phyloP scores from a whole-genome alignment of 2,797 vertebrate genomes.

The Caiman crocodilus region DNA sequence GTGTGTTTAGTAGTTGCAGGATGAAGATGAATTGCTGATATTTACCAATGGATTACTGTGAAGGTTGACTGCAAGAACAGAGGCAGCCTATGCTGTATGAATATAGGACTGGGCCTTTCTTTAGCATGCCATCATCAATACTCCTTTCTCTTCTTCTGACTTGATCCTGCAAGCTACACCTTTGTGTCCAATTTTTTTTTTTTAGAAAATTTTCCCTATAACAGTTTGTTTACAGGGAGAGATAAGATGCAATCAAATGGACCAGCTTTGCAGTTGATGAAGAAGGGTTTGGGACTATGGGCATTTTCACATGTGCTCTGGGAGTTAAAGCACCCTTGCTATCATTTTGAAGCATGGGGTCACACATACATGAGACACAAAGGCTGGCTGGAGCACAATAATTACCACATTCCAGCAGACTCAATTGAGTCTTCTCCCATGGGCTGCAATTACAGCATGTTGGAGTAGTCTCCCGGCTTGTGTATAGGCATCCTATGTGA shows the following conservation, averaged over 20 bases:
- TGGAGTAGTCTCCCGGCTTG: too few species aligned
- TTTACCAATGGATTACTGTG: background rate
- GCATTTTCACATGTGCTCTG: too few species aligned
- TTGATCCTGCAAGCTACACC: background rate
- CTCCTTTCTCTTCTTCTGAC: background rate
- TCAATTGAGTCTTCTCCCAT: too few species aligned
- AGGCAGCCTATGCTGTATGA: background rate
- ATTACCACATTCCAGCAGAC: too few species aligned
- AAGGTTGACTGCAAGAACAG: background rate
- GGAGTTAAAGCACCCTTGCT: too few species aligned
- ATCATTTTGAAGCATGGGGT: too few species aligned
- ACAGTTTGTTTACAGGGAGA: background rate
- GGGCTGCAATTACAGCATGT: too few species aligned
- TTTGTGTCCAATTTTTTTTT: background rate
- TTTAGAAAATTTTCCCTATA: background rate
- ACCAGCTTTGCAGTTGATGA: background rate
- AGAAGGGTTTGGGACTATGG: background rate
- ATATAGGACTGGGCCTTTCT: background rate
- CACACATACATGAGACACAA: too few species aligned
- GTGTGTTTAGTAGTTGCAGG: background rate
- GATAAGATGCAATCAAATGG: background rate
- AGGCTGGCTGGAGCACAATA: too few species aligned
- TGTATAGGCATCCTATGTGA: background rate
- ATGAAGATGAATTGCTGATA: conserved; percentile 6
- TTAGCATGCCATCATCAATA: background rate